Base-by-base conservation (phyloP, 2,797 vertebrate genomes). In the Spondyliosoma cantharus region DNA sequence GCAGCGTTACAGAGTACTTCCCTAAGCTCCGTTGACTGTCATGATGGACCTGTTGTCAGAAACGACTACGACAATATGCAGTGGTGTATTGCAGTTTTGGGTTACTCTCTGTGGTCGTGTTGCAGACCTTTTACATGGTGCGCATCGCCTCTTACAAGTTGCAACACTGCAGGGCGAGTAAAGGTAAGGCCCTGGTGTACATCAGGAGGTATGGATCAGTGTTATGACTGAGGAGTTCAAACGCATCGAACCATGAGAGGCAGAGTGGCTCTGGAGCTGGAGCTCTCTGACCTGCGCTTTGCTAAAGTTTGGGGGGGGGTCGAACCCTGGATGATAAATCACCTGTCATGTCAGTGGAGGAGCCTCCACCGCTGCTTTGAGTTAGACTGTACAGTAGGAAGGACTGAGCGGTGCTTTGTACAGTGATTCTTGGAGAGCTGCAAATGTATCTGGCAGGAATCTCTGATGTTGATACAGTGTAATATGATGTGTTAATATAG, bases 191-290 rank as follows among this genome's bases (percentile, higher is more conserved):
- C 63, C 78, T 58, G 59, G 82, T 82, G 86, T 85, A 57, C 67
- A 79, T 88, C 80, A 84, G 81, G 70, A 76, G 78, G 81, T 77
- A 89, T 83, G 87, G 74, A 89, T 91, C 78, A 72, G 73, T 86
- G 77, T 90, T 92, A 80, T 83, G 89, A 83, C 90, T 85, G 37
- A 25, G 52, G 74, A 82, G 87, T 87, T 92, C 74, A 92, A 88
- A 87, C 61, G 74, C 67, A 75, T 24, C 80, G 86, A 91, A 89
- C 90, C 84, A 74, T 82, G 78, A 78, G 78, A 79, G 50, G 50
- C 49, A 75, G 76, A 83, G 74, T 52, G 56, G 20, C 70, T 88
- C 62, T 82, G 65, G 68, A 86, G 80, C 71, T 78, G 63, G 78
- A 87, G 85, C 74, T 71, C 71, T 84, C 70, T 46, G 50, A 70